Base-by-base conservation (phyloP, 2,113 vertebrate species). In the Lagopus muta region DNA sequence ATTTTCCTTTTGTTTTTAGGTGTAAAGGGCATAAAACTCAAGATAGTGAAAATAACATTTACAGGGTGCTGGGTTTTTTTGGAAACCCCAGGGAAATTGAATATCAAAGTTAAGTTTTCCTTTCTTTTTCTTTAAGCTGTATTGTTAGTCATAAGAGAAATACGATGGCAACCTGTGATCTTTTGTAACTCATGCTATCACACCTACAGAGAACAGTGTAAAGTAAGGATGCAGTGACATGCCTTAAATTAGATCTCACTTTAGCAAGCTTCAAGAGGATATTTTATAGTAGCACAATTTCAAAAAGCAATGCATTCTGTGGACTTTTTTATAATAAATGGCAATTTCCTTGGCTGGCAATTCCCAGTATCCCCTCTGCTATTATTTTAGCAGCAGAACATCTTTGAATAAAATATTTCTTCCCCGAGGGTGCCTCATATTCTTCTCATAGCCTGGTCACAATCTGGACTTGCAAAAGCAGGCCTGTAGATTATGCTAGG, bases 181-280 rank as follows among this genome's bases (percentile, higher is more conserved):
- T 87, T 93, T 55, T 92, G 61, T 82, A 82, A 86, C 84, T 81
- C 38, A 88, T 55, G 18, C 64, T 75, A 42, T 73, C 90, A 73
- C 54, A 75, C 64, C 61, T 88, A 77, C 70, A 65, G 71, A 91
- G 89, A 89, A 64, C 83, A 92, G 64, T 73, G 54, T 86, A 92
- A 90, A 92, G 38, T 58, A 91, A 82, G 85, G 60, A 81, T 81
- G 65, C 36, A 82, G n/a, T 88, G 66, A 90, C 57, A 85, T 76
- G 69, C 30, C 36, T 96, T 92, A 95, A 95, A 95, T 74, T 95
- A 87, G 71, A 96, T 86, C 54, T 82, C 78, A 54, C 70, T 96
- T 96, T 90, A 85, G 47, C 13, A 22, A 76, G 81, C 77, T 90
- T 90, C 83, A 88, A 88, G 50, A 85, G 80, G 81, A 54, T 81